Evolutionary conservation across 2,113 vertebrate genomes (phyloP), one percentile per base, ranked within the genome.

Genomic region (Numenius arquata): DNA sequence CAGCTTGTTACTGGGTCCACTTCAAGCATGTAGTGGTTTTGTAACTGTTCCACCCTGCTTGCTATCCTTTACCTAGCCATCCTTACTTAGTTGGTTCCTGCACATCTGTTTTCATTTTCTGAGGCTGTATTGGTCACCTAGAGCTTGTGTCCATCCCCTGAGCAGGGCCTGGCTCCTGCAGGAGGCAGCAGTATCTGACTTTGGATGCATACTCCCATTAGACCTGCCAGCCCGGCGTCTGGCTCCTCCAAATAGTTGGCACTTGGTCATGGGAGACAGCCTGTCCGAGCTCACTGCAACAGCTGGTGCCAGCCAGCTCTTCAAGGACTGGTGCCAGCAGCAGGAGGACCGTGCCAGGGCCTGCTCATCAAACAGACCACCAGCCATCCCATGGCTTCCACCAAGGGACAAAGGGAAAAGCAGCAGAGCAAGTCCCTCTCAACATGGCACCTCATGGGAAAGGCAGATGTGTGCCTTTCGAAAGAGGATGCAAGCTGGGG

Each of bases 221-320:
- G 86, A 48, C 70, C 72, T 73, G 68, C 93, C 89, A 94, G 90
- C 70, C 81, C 6, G 2, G 82, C 16, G 73, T 87, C 79, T 97
- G 96, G 93, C 95, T 96, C 32, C 73, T 85, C 67, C 81, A 38
- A 47, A 43, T 27, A 65, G 50, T 2, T 96, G 95, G 93, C 91
- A 41, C 76, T 78, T 3, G 61, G 63, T 77, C 66, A 27, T n/a
- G 83, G 86, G 91, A 90, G 43, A 27, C 90, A 77, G 91, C 61
- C 76, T 74, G 85, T 62, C 81, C 6, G 2, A 93, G 90, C 81
- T 82, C 14, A 6, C 76, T 91, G 80, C 93, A 94, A 19, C 94
- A 97, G 94, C 96, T 96, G 95, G 71, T 91, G 91, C 77, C 91
- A 94, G 95, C 61, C 85, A 93, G 59, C 67, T 71, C 89, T 77